phyloP scores from a whole-genome alignment of 2,888 invertebrate genomes.

The Mimas tiliae region DNA sequence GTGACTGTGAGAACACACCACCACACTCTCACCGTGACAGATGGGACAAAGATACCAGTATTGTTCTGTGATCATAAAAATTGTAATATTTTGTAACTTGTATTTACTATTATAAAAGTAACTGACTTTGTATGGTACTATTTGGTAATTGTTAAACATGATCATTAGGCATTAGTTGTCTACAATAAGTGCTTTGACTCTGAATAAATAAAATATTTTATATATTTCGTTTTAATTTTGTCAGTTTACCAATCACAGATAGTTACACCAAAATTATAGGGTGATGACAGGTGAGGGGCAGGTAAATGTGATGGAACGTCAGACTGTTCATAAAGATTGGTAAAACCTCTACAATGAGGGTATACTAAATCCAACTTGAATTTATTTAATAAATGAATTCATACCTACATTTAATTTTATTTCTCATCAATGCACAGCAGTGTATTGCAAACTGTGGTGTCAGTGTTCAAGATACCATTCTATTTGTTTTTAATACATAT shows the following conservation, averaged over 20 bases:
- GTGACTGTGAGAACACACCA: conserved; percentile 80
- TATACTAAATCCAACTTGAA: too few species aligned
- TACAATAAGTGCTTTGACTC: conserved; percentile 45
- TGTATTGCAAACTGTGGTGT: too few species aligned
- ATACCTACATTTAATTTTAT: too few species aligned
- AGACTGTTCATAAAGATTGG: too few species aligned
- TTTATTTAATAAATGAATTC: too few species aligned
- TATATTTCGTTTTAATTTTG: conserved; percentile 27
- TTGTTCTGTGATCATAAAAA: conserved; percentile 67
- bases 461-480: too few species aligned
- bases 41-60: conserved; percentile 81
- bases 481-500: too few species aligned
- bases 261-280: too few species aligned
- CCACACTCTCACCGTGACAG: conserved; percentile 77
- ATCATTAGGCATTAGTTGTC: conserved; percentile 44
- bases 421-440: too few species aligned
- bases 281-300: too few species aligned
- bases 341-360: too few species aligned
- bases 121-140: conserved; percentile 7
- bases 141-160: conserved; percentile 21
- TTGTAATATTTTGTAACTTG: background rate
- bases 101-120: conserved; percentile 1
- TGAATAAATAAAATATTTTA: conserved; percentile 40
- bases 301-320: too few species aligned
- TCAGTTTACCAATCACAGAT: background rate